Evolutionary conservation across 1,140 invertebrate genomes (phyloP).

Genomic region (Aethina tumida): DNA sequence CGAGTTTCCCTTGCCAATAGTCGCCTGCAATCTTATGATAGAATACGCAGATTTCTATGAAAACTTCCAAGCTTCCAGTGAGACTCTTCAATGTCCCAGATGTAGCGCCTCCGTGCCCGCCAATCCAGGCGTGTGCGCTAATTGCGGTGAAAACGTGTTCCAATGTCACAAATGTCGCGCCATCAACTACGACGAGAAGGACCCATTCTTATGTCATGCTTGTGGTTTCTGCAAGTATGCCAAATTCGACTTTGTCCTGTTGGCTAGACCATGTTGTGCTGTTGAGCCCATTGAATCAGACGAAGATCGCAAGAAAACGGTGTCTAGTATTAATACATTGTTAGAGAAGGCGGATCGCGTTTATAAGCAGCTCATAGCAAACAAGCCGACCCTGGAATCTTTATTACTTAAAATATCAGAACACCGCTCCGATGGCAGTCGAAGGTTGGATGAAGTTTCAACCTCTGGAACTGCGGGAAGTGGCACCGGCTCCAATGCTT

Average conservation of each 20-base stretch:
- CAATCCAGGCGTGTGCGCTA: slow-evolving; percentile 93
- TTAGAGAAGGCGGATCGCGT: slow-evolving; percentile 91
- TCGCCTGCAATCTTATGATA: slow-evolving; percentile 98
- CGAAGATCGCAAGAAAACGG: slow-evolving; percentile 92
- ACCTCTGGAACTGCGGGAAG: slow-evolving; percentile 51
- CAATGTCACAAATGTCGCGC: slow-evolving; percentile 96
- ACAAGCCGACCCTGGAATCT: slow-evolving; percentile 79
- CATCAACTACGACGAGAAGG: slow-evolving; percentile 98
- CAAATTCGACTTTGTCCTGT: slow-evolving; percentile 94
- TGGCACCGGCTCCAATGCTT: slow-evolving; percentile 15
- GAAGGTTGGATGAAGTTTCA: too few species aligned
- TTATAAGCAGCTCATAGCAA: slow-evolving; percentile 81
- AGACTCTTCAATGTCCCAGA: slow-evolving; percentile 90
- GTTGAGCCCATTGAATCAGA: slow-evolving; percentile 92
- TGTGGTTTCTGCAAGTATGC: slow-evolving; percentile 99
- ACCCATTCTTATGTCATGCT: slow-evolving; percentile 96
- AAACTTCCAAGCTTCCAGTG: slow-evolving; percentile 65
- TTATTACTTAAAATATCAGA: slow-evolving; percentile 69
- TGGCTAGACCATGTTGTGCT: slow-evolving; percentile 83
- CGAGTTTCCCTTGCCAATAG: slow-evolving; percentile 91
- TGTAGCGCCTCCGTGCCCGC: slow-evolving; percentile 94
- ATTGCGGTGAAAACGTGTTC: slow-evolving; percentile 98
- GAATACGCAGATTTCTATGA: slow-evolving; percentile 98
- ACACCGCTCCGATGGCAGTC: slow-evolving; percentile 58
- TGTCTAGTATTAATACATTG: slow-evolving; percentile 78